Conservation (phyloP, 2,113 vertebrate species). For the Rhinopithecus roxellana region DNA sequence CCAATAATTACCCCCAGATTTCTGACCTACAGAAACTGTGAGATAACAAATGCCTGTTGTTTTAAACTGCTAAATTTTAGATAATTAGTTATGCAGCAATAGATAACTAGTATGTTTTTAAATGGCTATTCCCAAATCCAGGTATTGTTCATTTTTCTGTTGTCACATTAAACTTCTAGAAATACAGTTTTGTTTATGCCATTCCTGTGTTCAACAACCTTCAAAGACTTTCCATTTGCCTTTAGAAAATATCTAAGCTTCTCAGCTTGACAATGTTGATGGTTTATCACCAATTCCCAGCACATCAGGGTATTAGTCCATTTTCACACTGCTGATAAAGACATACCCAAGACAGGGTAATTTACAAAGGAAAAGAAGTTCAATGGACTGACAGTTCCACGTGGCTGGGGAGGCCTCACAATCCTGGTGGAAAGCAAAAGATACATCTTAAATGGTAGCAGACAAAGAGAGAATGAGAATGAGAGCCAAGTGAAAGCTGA, state of each 20-base stretch:
- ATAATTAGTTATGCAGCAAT: not conserved
- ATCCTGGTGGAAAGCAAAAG: too few species aligned
- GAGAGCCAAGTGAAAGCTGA: too few species aligned
- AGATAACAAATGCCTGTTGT: not conserved
- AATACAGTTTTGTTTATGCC: not conserved
- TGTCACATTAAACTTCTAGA: not conserved
- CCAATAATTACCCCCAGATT: not conserved
- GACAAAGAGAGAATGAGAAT: too few species aligned
- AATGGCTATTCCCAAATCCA: not conserved
- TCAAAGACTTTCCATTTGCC: not conserved
- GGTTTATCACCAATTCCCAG: not conserved
- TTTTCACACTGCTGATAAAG: too few species aligned
- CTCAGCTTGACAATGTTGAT: not conserved
- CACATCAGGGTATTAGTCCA: too few species aligned
- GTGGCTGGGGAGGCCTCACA: too few species aligned
- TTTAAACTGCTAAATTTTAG: not conserved
- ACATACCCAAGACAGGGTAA: too few species aligned
- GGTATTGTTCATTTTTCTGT: not conserved
- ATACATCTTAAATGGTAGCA: too few species aligned
- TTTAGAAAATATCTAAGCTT: constrained; percentile 24
- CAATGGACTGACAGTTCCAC: too few species aligned
- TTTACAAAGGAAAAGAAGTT: too few species aligned
- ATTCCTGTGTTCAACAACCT: not conserved
- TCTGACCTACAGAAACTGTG: not conserved
- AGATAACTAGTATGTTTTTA: not conserved